Conservation (phyloP, 2,113 vertebrate genomes). For the Macheiramphus alcinus region DNA sequence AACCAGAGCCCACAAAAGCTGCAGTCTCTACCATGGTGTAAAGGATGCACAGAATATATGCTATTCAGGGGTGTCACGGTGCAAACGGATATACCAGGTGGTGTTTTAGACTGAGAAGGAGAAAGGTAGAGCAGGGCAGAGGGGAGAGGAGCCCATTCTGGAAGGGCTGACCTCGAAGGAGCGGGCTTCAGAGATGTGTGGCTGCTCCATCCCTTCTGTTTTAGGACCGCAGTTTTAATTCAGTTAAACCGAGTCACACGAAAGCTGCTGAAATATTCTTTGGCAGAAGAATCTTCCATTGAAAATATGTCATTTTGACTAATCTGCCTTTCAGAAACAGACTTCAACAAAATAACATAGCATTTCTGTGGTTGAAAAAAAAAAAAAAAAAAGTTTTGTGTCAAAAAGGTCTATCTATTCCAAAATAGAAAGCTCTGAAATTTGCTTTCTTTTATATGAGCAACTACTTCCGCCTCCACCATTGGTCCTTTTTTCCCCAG, state of each 20-base stretch:
- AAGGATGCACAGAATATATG: neutral
- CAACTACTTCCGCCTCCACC: neutral
- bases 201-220: neutral
- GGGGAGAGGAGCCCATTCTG: neutral
- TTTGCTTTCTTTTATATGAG: neutral
- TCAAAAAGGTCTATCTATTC: neutral
- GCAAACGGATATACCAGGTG: neutral
- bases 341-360: neutral
- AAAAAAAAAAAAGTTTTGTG: neutral
- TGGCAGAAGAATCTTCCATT: neutral
- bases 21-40: neutral
- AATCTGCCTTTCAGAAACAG: neutral
- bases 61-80: rapidly evolving
- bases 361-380: neutral
- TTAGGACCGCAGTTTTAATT: neutral
- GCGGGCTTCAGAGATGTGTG: rapidly evolving
- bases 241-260: neutral
- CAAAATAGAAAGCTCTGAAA: neutral
- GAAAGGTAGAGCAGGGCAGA: neutral
- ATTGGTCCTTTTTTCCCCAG: neutral
- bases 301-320: neutral
- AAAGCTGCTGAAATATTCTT: neutral
- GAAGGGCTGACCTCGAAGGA: neutral
- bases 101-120: neutral
- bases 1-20: neutral